phyloP scores from a whole-genome alignment of 1,140 invertebrate genomes.

The Argopecten irradians region DNA sequence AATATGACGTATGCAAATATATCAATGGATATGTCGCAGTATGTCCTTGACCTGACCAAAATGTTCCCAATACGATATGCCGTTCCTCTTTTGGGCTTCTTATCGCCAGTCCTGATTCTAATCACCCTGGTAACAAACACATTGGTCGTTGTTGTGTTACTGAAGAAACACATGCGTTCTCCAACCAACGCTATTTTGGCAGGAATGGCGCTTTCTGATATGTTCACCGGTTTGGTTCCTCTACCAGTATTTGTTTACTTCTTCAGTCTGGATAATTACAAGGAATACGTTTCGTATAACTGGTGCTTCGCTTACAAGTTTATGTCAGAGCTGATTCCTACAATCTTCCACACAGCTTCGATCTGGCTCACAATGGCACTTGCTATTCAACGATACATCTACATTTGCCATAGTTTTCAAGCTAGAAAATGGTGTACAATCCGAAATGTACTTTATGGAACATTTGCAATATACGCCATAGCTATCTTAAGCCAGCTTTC shows the following conservation, averaged over 20 bases:
- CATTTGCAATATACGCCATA: slow-evolving; percentile 85
- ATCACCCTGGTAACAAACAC: slow-evolving; percentile 94
- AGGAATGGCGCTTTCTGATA: slow-evolving; percentile 94
- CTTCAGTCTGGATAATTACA: slow-evolving; percentile 92
- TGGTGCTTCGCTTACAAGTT: slow-evolving; percentile 86
- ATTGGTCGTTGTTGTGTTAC: slow-evolving; percentile 86
- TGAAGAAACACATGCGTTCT: slow-evolving; percentile 82
- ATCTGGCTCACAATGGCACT: slow-evolving; percentile 92
- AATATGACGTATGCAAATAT: background rate
- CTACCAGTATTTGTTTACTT: slow-evolving; percentile 92
- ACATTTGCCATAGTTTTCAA: slow-evolving; percentile 91
- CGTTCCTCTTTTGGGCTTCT: slow-evolving; percentile 79
- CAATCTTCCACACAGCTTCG: slow-evolving; percentile 93
- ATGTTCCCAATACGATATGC: slow-evolving; percentile 59
- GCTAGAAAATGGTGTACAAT: slow-evolving; percentile 92
- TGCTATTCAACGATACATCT: slow-evolving; percentile 91
- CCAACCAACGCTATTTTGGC: slow-evolving; percentile 85
- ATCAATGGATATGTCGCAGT: background rate
- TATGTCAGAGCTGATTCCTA: slow-evolving; percentile 81
- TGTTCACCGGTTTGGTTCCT: slow-evolving; percentile 92
- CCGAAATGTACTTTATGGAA: slow-evolving; percentile 86
- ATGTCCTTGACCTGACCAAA: slow-evolving; percentile 5
- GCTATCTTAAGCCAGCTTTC: slow-evolving; percentile 88
- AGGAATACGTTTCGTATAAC: slow-evolving; percentile 74
- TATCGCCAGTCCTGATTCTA: slow-evolving; percentile 89